A percentile compares a stretch with the other conserved stretches of the same genome.
phyloP scores from a whole-genome alignment of 2,797 vertebrate genomes.

The Telmatherina bonti region DNA sequence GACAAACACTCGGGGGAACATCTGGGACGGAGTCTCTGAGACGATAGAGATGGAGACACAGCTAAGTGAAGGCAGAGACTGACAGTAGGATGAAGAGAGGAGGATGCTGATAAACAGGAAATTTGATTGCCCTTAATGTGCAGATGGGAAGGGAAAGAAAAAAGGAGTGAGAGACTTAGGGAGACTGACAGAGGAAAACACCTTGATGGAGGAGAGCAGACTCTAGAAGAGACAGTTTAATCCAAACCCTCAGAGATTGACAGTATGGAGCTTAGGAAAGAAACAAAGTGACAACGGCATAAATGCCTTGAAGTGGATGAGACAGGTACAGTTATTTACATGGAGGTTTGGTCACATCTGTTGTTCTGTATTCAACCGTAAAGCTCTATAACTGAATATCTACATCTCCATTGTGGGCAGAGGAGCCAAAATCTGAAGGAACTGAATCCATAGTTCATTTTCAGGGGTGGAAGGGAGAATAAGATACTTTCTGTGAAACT shows the following conservation, averaged over 20 bases:
- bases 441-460: neutral
- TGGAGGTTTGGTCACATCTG: slow-evolving; percentile 17
- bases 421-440: slow-evolving; percentile 9
- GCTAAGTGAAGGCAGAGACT: slow-evolving; percentile 28
- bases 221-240: slow-evolving; percentile 54
- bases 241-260: slow-evolving; percentile 55
- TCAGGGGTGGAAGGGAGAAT: neutral
- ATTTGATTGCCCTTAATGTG: slow-evolving; percentile 61
- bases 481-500: slow-evolving; percentile 1
- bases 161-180: slow-evolving; percentile 22
- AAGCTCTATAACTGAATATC: neutral
- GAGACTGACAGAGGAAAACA: slow-evolving; percentile 48
- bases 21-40: slow-evolving; percentile 47
- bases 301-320: slow-evolving; percentile 22
- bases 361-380: neutral
- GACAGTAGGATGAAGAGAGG: slow-evolving; percentile 40
- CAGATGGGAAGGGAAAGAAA: slow-evolving; percentile 31
- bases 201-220: slow-evolving; percentile 59
- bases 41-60: slow-evolving; percentile 40
- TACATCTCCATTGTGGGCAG: neutral
- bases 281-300: slow-evolving; percentile 38
- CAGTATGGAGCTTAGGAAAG: slow-evolving; percentile 17
- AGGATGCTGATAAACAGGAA: slow-evolving; percentile 68
- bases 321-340: slow-evolving; percentile 22
- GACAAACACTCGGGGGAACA: slow-evolving; percentile 52